Evolutionary conservation across 2,113 vertebrate species (phyloP), one percentile per base, ranked within the genome.

Genomic region (Phycodurus eques): DNA sequence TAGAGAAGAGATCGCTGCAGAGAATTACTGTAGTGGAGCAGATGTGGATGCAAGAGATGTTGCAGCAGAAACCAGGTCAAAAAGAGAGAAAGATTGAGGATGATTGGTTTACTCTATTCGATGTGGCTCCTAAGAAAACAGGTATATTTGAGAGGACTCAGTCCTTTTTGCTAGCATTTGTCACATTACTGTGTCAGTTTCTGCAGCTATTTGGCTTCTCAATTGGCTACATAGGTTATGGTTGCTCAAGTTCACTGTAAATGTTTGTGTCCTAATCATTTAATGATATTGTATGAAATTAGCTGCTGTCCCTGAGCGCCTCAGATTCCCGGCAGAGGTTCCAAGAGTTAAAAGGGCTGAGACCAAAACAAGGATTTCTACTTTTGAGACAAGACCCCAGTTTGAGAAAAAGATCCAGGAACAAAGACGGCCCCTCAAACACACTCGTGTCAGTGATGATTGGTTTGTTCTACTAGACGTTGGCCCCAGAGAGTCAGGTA

Each of bases 381-480:
- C 83, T 74, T 70, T 73, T 7, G 80, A 80, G 74, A 74, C 4
- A 4, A 82, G 71, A 56, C 83, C 85, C 5, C 71, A 49, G 66
- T 90, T 86, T 86, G 88, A 82, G 83, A 70, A 66, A 56, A 70
- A 81, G 62, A 78, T 89, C 83, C 74, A 76, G 76, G 76, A 87
- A 42, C 87, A 87, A 76, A 89, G 87, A 77, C 77, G 0, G 44
- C 79, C 71, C 1, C 17, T 43, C 62, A 8, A 67, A 14, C 68
- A 73, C 2, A 78, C 81, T 22, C 80, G 77, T 47, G 72, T 69
- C 66, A 64, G 51, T 74, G 89, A 86, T 70, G 88, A 92, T 67
- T 93, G 92, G 91, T 93, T 90, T 86, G 75, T 83, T 82, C 85
- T 91, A 1, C 85, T 92, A 33, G 89, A 89, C 59, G 51, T 35